Base-by-base conservation (phyloP, 2,797 vertebrate genomes). In the Gymnothorax javanicus region DNA sequence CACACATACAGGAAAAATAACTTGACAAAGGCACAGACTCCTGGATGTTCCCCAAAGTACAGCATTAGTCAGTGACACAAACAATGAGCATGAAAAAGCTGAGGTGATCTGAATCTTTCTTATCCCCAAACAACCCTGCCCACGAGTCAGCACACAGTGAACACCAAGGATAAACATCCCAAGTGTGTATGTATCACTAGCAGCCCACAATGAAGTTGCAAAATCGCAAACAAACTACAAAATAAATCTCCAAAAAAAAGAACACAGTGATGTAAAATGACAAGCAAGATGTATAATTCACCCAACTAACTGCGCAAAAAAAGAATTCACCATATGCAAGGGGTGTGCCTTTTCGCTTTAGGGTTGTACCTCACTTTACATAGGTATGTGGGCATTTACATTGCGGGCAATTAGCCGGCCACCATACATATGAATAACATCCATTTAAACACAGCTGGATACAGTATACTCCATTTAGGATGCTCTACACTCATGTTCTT, bases 201-300 rank as follows among this genome's bases (percentile, higher is more conserved):
- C 88, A 88, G 84, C 84, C 89, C 86, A 91, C 91, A 88, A 82
- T 89, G 90, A 89, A 92, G 90, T 89, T 20, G 13, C 60, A 15
- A 86, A 88, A 90, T 85, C 89, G 56, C 11, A 57, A 0, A 54
- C 43, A 2, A 79, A 50, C 33, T 15, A 71, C 67, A 3, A n/a
- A 25, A n/a, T 25, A 20, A 3, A 43, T 43, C 33, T 43, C 33
- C 33, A 43, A 43, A 43, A 43, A 43, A 43, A 43, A 43, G 33
- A 43, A 43, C 1, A 2, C 33, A 43, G 2, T 43, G 33, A 43
- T 43, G 33, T 43, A 43, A 43, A 43, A 43, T 43, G 1, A 43
- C 33, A 43, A 43, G 2, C 33, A 43, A 43, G 2, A 1, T 43
- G 33, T 43, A 43, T 2, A 43, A 43, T 1, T 43, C 33, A 43